phyloP scores from a whole-genome alignment of 2,113 vertebrate species.

The Ciconia stormi region DNA sequence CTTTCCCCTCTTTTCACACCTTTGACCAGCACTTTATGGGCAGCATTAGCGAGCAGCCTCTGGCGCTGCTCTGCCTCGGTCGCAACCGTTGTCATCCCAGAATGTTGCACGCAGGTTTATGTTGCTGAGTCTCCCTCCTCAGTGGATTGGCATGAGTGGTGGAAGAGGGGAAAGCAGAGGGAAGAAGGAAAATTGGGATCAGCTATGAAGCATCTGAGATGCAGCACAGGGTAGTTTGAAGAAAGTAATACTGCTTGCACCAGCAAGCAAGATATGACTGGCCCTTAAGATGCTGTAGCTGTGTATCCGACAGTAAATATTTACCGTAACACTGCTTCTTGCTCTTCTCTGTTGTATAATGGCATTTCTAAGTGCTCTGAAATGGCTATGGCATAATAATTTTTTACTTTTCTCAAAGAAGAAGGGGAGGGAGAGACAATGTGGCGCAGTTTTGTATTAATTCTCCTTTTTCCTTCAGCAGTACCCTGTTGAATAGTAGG shows the following conservation, averaged over 20 bases:
- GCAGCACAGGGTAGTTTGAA: not conserved
- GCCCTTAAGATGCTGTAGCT: not conserved
- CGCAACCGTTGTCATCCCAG: fast-evolving
- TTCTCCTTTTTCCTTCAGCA: not conserved
- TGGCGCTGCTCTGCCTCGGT: fast-evolving
- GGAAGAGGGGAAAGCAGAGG: not conserved
- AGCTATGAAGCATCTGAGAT: not conserved
- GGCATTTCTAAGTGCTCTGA: not conserved
- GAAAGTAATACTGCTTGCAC: not conserved
- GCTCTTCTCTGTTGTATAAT: not conserved
- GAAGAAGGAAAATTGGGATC: not conserved
- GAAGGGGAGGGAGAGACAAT: not conserved
- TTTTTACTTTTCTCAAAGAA: not conserved
- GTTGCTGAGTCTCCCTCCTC: not conserved
- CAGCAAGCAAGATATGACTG: not conserved
- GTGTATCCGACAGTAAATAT: not conserved
- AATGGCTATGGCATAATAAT: not conserved
- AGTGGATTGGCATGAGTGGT: not conserved
- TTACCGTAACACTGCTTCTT: not conserved
- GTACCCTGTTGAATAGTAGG: not conserved
- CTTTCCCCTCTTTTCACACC: not conserved
- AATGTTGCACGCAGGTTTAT: fast-evolving
- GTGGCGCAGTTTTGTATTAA: not conserved
- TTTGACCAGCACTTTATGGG: not conserved
- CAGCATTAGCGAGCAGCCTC: not conserved